Conservation (phyloP, 1,140 invertebrate species). For the Sycophaga agraensis region DNA sequence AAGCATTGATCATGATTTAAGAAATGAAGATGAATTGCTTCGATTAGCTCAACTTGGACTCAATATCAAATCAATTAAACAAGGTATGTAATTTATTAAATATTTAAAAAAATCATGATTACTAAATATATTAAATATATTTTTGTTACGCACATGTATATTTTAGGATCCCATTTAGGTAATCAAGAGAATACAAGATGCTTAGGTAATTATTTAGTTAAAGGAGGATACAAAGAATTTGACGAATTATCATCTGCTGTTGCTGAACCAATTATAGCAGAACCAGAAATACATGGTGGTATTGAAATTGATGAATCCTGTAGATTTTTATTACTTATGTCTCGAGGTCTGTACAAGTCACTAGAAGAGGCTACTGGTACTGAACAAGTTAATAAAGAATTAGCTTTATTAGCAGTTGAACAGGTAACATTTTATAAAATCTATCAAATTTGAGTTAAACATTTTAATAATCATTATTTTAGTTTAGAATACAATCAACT, state of each 20-base stretch:
- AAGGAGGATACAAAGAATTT: conserved; percentile 83
- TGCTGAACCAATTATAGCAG: conserved; percentile 79
- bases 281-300: conserved; percentile 80
- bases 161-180: conserved; percentile 64
- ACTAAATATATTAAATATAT: background rate
- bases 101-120: conserved; percentile 8
- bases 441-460: too few relatives aligned
- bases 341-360: conserved; percentile 80
- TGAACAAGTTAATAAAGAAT: conserved; percentile 78
- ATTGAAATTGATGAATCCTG: conserved; percentile 78
- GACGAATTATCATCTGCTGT: conserved; percentile 68
- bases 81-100: conserved; percentile 50
- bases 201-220: conserved; percentile 86
- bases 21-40: conserved; percentile 80
- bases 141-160: conserved; percentile 11
- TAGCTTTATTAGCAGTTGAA: conserved; percentile 77
- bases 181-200: conserved; percentile 78
- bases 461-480: too few relatives aligned
- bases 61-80: conserved; percentile 64
- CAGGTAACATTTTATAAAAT: conserved; percentile 64
- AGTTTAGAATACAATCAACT: conserved; percentile 76
- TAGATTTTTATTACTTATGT: conserved; percentile 83
- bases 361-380: conserved; percentile 79
- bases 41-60: conserved; percentile 74
- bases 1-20: conserved; percentile 79